Evolutionary conservation across 2,113 vertebrate species (phyloP).

Genomic region (Azemiops feae): DNA sequence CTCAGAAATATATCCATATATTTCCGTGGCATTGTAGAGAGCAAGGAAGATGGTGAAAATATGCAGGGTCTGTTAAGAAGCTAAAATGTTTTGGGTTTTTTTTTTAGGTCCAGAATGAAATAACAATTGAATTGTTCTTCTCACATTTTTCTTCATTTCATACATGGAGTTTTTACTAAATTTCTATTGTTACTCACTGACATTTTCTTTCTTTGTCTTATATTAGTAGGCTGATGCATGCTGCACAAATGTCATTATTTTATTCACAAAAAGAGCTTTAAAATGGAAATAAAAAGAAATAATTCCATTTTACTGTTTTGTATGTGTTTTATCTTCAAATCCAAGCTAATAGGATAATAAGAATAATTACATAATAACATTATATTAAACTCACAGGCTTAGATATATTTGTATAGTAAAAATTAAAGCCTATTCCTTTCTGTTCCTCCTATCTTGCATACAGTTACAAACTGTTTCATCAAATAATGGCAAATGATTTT

Average conservation of each 20-base stretch:
- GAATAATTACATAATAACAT: not conserved
- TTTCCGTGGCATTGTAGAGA: not conserved
- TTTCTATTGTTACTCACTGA: not conserved
- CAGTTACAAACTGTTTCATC: not conserved
- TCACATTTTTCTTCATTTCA: not conserved
- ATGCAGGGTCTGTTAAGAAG: not conserved
- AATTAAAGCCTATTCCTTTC: not conserved
- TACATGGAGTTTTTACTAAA: not conserved
- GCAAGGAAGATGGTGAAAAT: not conserved
- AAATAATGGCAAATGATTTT: not conserved
- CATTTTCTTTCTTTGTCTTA: not conserved
- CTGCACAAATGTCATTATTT: not conserved
- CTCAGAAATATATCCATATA: not conserved
- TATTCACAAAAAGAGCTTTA: not conserved
- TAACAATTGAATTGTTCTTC: not conserved
- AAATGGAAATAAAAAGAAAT: not conserved
- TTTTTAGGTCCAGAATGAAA: not conserved
- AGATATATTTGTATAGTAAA: not conserved
- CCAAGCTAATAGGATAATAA: not conserved
- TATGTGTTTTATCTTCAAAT: not conserved
- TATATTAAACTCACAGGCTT: not conserved
- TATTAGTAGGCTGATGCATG: not conserved
- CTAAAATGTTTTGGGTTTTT: not conserved
- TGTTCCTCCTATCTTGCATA: not conserved
- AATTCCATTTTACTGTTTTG: not conserved